Evolutionary conservation across 2,888 invertebrate species (phyloP), one percentile per base, ranked within the genome.

Genomic region (Hydrotaea diabolus): DNA sequence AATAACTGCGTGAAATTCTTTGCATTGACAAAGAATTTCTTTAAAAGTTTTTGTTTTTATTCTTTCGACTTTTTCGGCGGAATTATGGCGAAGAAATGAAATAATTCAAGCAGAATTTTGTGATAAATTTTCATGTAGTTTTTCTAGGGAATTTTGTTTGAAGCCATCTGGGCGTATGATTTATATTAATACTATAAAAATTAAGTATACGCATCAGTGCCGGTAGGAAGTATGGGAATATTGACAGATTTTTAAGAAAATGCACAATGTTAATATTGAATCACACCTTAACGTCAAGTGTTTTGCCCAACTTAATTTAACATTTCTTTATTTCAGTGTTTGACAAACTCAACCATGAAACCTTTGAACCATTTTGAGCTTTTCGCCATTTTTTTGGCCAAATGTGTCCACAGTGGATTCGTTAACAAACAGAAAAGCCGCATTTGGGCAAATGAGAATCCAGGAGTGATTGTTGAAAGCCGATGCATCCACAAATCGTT

Each of bases 51-150:
- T 19, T 53, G 17, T 11, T 43, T 43, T 49, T 49, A 7, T 9
- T 43, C 43, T 43, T 9, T 31, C 31, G 31, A 7, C 31, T 31
- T 31, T n/a, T 49, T 15, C 5, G 2, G n/a, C n/a, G 49, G 49
- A 49, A 49, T n/a, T 49, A 49, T 39, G 39, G 39, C 15, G n/a
- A 49, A n/a, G 49, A 13, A 49, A 39, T 8, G 31, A 49, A 49
- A n/a, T 49, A 49, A 13, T 49, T 49, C n/a, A 49, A 49, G 49
- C n/a, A 49, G 49, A 49, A 49, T 49, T 49, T 49, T 8, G 49
- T 49, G 49, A 49, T 49, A 49, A 49, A 49, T 49, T 49, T 49
- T n/a, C n/a, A 49, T n/a, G n/a, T 49, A 49, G 49, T 49, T 49
- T 49, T 49, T 49, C 49, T n/a, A 13, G 8, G n/a, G 49, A 49